A percentile compares a stretch with the other conserved stretches of the same genome.
Conservation (phyloP, 1,140 invertebrate species). For the Leptonema lineaticorne region DNA sequence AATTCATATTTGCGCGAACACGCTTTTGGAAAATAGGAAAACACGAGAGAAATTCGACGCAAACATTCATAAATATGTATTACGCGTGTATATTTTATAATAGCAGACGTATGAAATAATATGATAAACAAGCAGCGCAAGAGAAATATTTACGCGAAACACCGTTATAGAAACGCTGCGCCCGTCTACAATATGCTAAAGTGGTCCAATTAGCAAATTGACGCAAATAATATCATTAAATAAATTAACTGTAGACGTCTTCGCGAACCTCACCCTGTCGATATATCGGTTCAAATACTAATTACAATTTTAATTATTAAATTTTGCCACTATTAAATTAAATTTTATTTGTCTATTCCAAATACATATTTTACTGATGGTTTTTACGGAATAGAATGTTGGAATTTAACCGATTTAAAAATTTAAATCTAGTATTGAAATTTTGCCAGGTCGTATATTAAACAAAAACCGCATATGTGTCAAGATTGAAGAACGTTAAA, state of each 20-base stretch:
- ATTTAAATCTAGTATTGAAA: neutral
- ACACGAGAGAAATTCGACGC: too few relatives aligned
- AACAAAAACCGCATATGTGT: neutral
- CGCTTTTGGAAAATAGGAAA: too few relatives aligned
- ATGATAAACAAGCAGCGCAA: too few relatives aligned
- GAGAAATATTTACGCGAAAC: too few relatives aligned
- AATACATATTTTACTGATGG: too few relatives aligned
- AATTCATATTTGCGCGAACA: too few relatives aligned
- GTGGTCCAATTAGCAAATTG: conserved; percentile 13
- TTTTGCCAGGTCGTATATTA: conserved; percentile 8
- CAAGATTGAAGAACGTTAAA: neutral
- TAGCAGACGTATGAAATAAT: neutral
- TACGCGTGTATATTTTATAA: neutral
- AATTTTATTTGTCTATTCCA: too few relatives aligned
- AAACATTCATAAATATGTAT: neutral
- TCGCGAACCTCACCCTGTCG: neutral
- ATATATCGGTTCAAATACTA: neutral
- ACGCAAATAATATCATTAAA: neutral
- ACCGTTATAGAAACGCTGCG: too few relatives aligned
- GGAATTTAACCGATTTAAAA: neutral
- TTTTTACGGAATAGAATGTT: neutral
- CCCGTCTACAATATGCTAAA: too few relatives aligned
- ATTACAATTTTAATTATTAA: neutral
- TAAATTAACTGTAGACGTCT: neutral
- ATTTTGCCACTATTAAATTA: too few relatives aligned